Conservation (phyloP, 1,140 invertebrate species). For the Ceratosolen solmsi region DNA sequence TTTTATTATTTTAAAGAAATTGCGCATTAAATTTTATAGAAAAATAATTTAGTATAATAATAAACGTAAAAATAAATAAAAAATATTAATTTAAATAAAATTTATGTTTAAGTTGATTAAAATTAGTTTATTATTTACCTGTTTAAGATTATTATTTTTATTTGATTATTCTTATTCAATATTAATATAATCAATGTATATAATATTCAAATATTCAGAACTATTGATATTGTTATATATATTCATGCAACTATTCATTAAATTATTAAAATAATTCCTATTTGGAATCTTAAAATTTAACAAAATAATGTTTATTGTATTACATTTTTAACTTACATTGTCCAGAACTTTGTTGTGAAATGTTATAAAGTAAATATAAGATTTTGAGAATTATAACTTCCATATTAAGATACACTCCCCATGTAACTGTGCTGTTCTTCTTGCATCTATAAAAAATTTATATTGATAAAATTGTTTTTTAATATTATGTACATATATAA, state of each 20-base stretch:
- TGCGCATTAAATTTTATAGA: no score
- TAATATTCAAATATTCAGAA: neutral
- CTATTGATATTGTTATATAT: neutral
- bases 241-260: neutral
- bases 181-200: neutral
- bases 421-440: slow-evolving; percentile 59
- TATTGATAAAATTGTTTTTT: neutral
- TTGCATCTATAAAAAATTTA: slow-evolving; percentile 62
- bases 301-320: neutral
- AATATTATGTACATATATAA: neutral
- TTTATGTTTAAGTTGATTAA: no score
- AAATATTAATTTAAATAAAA: no score
- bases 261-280: neutral
- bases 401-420: slow-evolving; percentile 69
- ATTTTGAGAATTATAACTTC: slow-evolving; percentile 64
- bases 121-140: no score
- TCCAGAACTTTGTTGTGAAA: slow-evolving; percentile 57
- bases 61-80: no score
- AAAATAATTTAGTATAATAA: no score
- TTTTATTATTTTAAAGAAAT: no score
- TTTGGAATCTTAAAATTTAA: neutral
- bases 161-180: neutral
- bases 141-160: no score
- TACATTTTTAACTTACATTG: slow-evolving; percentile 62
- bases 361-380: slow-evolving; percentile 61